Evolutionary conservation across 2,113 vertebrate genomes (phyloP), one percentile per base, ranked within the genome.

Genomic region (Hyaena hyaena): DNA sequence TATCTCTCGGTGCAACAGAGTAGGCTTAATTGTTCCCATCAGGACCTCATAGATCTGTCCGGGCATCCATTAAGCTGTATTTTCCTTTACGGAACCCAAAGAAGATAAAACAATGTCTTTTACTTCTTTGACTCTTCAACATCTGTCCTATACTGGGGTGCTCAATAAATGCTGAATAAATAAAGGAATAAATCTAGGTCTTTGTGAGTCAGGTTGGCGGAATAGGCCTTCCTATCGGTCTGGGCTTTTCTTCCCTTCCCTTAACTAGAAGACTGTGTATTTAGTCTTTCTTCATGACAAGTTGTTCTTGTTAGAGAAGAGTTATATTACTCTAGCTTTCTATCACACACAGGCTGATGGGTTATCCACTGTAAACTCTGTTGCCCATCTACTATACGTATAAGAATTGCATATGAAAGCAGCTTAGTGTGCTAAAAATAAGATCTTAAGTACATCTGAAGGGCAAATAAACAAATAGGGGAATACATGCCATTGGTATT

Each of bases 381-480:
- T 26, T 71, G 48, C 24, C 28, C 35, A 19, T 14, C n/a, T 89
- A 65, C 58, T 35, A 68, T 68, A 33, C 19, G 19, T 26, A 24
- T 26, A 80, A 33, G 50, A 95, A 92, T 43, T 95, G 19, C 24
- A n/a, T 85, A 88, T 68, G 76, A 82, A 82, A 66, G 84, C 77
- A 55, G 24, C 39, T 66, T 33, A 33, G 1, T 50, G 53, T n/a
- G 69, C 76, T 94, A 89, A 96, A 97, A 91, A 88, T 55, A 97
- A 93, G 88, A 84, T 43, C 55, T 53, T 35, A 90, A 88, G 81
- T 86, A 69, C 21, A 39, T 74, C 68, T 58, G 82, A 92, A 96
- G 92, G 92, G 8, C 87, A 93, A 92, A 76, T 61, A 97, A 97
- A 83, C 55, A 73, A 77, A 50, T 28, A 39, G n/a, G 31, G 80